Percentiles rank a stretch among this genome's conserved stretches.
phyloP scores from a whole-genome alignment of 2,113 vertebrate genomes.

The Megaceryle torquata region DNA sequence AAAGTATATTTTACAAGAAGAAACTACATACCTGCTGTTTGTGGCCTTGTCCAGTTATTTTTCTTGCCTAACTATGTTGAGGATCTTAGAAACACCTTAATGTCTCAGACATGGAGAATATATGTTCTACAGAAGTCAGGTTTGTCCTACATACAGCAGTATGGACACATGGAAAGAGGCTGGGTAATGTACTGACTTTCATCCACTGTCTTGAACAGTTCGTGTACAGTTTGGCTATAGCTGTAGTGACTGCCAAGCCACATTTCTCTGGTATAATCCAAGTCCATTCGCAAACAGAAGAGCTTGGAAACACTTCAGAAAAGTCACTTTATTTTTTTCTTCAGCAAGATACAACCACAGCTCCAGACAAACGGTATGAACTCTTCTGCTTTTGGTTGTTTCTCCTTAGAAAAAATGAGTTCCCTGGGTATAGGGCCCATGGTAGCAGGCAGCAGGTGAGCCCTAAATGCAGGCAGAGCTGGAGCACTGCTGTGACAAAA shows the following conservation, averaged over 20 bases:
- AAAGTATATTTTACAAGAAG: neutral
- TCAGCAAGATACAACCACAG: neutral
- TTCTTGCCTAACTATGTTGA: accelerated
- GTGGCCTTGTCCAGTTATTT: neutral
- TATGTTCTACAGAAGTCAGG: neutral
- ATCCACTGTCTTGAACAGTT: neutral
- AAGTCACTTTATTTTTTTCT: neutral
- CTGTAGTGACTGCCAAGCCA: neutral
- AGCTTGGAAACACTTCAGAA: neutral
- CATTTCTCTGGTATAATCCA: neutral
- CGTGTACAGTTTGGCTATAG: neutral
- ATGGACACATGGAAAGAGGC: neutral
- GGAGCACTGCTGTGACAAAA: neutral
- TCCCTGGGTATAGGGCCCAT: accelerated
- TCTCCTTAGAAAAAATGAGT: neutral
- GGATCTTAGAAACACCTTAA: neutral
- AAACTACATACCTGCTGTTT: neutral
- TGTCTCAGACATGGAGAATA: neutral
- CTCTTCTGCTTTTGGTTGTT: neutral
- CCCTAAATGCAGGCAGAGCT: neutral
- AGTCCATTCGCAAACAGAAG: neutral
- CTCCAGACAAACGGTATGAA: neutral
- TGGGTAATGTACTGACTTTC: neutral
- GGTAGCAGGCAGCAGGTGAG: neutral
- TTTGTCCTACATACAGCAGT: neutral